Evolutionary conservation across 2,888 invertebrate genomes (phyloP), one percentile per base, ranked within the genome.

Genomic region (Dryomyza anilis): DNA sequence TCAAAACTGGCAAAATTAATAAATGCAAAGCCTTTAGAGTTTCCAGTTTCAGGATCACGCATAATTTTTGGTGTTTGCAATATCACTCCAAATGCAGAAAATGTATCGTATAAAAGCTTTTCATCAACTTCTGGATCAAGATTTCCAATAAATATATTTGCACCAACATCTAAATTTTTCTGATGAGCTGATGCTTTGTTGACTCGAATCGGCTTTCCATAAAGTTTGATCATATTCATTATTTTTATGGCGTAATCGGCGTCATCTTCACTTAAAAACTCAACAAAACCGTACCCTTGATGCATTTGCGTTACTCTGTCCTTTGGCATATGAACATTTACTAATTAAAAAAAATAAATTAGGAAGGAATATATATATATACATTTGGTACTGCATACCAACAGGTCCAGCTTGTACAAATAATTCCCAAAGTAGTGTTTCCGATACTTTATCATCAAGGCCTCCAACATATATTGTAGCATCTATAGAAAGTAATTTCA

Each of bases 221-320:
- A 99, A 1, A 99, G 86, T 83, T 99, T 99, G 76, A 99, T 99
- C 99, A 99, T 99, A 81, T 99, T 99, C 98, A 99, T 98, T 69
- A 98, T 98, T 86, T 98, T 98, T 69, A 99, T 99, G 1, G 98
- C 98, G 86, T 99, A 99, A 84, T 99, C 99, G 0, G 99, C 99
- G 86, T 99, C 99, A 83, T 99, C 99, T 84, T 99, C 99, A 8
- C 97, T 96, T 88, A 99, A 93, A 78, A 99, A 99, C 84, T 99
- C 99, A 2, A 99, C 97, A 85, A 99, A 99, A 8, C 99, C 99
- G 86, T 98, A 99, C 0, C 99, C 99, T 84, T 99, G 99, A 83
- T 99, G 99, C 86, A 94, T 93, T 85, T 96, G 96, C 0, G 98
- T 98, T 8, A 99, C 98, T 68, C 99, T 87, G 80, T 99, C 99